These are phyloP conservation scores for Drosophila repletoides DNA, from an alignment of 1,140 invertebrate species.

Conservation along the genomic window DNA sequence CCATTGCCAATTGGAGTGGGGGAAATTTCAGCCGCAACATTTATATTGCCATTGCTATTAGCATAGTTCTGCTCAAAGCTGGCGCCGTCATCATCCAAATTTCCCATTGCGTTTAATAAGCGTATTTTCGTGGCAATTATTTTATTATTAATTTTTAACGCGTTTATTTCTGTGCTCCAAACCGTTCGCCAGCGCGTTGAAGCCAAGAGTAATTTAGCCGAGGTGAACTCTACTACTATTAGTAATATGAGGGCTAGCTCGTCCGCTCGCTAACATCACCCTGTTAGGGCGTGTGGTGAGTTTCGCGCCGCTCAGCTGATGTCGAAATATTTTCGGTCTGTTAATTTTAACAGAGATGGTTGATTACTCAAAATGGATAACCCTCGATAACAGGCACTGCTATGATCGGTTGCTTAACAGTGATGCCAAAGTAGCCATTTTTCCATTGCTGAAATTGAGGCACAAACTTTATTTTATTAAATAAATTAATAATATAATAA, in stretches of 20 bases:
- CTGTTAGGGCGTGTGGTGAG: conserved; percentile 30
- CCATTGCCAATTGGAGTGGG: conserved; percentile 39
- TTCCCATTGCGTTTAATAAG: conserved; percentile 42
- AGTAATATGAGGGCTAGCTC: not conserved
- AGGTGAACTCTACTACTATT: not conserved
- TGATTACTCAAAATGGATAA: not conserved
- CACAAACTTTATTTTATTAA: not conserved
- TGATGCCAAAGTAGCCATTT: not conserved
- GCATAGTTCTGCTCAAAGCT: conserved; percentile 44
- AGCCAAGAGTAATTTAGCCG: conserved; percentile 21
- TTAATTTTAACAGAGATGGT: not conserved
- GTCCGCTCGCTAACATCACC: not conserved
- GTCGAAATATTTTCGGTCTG: not conserved
- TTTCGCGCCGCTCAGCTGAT: conserved; percentile 19
- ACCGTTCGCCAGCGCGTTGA: conserved; percentile 20
- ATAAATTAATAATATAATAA: too few relatives aligned
- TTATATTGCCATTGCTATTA: conserved; percentile 29
- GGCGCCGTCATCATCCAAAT: conserved; percentile 51
- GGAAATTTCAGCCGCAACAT: not conserved
- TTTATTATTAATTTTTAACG: not conserved
- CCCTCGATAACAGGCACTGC: not conserved
- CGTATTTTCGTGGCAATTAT: not conserved
- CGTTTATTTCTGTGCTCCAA: conserved; percentile 4
- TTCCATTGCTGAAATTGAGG: not conserved
- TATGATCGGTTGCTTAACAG: too few relatives aligned